A percentile compares a stretch with the other conserved stretches of the same genome.
phyloP scores from a whole-genome alignment of 2,113 vertebrate species.

The Cyrtonyx montezumae region DNA sequence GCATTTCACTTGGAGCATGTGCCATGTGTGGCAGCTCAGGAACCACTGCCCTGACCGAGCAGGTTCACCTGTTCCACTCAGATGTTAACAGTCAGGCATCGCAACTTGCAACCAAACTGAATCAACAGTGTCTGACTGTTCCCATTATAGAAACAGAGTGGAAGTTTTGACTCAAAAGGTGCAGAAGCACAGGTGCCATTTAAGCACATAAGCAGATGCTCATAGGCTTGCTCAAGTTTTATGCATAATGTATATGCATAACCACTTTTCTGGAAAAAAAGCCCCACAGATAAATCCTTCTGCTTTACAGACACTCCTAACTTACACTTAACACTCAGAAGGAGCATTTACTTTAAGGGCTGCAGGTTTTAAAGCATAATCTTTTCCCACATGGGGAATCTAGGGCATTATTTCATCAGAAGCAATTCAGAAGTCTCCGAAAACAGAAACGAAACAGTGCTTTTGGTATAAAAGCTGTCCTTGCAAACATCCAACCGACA shows the following conservation, averaged over 20 bases:
- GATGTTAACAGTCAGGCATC: background rate
- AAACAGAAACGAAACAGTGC: background rate
- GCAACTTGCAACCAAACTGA: background rate
- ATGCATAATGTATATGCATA: background rate
- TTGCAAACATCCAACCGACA: background rate
- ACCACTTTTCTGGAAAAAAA: background rate
- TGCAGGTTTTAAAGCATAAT: background rate
- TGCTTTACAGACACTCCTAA: background rate
- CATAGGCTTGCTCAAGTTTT: background rate
- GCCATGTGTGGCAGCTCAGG: background rate
- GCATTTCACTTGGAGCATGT: constrained; percentile 1
- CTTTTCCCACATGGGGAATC: background rate
- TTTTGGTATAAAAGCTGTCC: background rate
- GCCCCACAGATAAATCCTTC: background rate
- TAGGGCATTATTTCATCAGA: background rate
- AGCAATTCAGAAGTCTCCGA: background rate
- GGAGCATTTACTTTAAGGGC: background rate
- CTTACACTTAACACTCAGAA: background rate
- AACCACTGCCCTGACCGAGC: background rate
- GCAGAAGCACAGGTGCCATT: background rate
- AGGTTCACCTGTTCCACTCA: background rate
- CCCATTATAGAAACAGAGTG: background rate
- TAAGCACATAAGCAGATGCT: background rate
- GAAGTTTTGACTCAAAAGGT: background rate
- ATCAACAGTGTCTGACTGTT: background rate